Base-by-base conservation (phyloP, 2,888 invertebrate species). In the Eledona agricola region DNA sequence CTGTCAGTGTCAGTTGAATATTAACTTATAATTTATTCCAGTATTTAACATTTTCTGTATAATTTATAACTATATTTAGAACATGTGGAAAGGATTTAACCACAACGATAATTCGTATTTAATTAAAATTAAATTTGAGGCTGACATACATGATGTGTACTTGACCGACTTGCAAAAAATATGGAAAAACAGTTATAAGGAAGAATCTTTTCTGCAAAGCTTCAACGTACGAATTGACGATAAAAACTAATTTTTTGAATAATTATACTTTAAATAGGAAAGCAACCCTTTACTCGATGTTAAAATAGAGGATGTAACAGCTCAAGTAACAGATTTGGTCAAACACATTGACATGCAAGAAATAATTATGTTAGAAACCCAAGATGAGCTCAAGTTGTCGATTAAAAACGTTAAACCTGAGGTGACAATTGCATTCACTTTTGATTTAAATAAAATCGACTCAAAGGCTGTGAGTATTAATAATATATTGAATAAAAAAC, bases 161-260 rank as follows among this genome's bases (percentile, higher is more conserved):
- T 25, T 47, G 70, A 56, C 68, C 69, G 7, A 74, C 65, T 62
- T 73, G 16, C 58, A 62, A 54, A 47, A 59, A 35, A 57, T 73
- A 22, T 76, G 75, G 75, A 31, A 4, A 31, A 62, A 4, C 62
- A 64, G 31, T 72, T 71, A 59, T 60, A 69, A 56, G 73, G 70
- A 60, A 29, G 12, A 32, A 29, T 25, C 3, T 15, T 19, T 37
- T 45, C n/a, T n/a, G n/a, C n/a, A n/a, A n/a, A n/a, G 11, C 22
- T 26, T 28, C 19, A 35, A 12, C 6, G 15, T 42, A 3, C 5
- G 10, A 28, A 25, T 38, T 12, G 7, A 22, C 12, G 3, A 12
- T 31, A 23, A 22, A 40, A n/a, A 43, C 11, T 51, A 6, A 22
- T 42, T 23, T 31, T 54, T 66, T 59, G 56, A n/a, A n/a, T n/a